A percentile compares a stretch with the other conserved stretches of the same genome.
These are phyloP conservation scores for Volucella inanis DNA, from an alignment of 2,888 invertebrate genomes.

Conservation along the genomic window DNA sequence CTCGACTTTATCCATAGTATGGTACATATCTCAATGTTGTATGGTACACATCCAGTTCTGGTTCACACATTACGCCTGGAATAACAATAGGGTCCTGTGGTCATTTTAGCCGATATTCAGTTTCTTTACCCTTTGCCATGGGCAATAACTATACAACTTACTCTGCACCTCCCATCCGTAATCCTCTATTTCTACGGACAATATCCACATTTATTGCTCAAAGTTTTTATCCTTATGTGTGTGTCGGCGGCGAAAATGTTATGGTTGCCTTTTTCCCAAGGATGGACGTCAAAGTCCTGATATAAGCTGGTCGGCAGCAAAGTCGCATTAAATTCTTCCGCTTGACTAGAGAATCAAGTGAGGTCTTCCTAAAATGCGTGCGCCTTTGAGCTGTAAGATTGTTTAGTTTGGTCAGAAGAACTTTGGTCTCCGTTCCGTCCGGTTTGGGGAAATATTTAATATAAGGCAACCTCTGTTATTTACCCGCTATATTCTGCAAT, in stretches of 20 bases:
- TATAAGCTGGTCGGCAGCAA: constrained; percentile 17
- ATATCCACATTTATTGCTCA: constrained; percentile 55
- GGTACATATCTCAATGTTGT: not conserved
- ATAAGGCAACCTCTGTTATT: constrained; percentile 19
- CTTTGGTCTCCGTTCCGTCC: constrained; percentile 30
- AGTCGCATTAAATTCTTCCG: constrained; percentile 69
- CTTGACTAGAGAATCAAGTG: constrained; percentile 57
- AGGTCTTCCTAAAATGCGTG: constrained; percentile 1
- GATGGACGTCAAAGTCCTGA: constrained; percentile 17
- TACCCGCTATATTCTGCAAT: constrained; percentile 4
- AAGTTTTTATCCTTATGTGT: constrained; percentile 32
- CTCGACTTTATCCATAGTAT: not conserved
- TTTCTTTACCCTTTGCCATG: constrained; percentile 15
- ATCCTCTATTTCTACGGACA: not conserved
- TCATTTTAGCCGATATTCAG: constrained; percentile 26
- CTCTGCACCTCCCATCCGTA: not conserved
- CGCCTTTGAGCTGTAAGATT: not conserved
- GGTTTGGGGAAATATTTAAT: constrained; percentile 30
- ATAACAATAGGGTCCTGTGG: constrained; percentile 51
- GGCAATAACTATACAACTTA: constrained; percentile 34
- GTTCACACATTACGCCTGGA: constrained; percentile 35
- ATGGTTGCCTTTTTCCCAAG: constrained; percentile 40
- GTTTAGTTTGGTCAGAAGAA: constrained; percentile 7
- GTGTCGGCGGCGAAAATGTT: constrained; percentile 22
- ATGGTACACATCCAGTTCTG: constrained; percentile 29